These are phyloP conservation scores for Elmis aenea DNA, from an alignment of 2,888 invertebrate genomes.

Conservation along the genomic window DNA sequence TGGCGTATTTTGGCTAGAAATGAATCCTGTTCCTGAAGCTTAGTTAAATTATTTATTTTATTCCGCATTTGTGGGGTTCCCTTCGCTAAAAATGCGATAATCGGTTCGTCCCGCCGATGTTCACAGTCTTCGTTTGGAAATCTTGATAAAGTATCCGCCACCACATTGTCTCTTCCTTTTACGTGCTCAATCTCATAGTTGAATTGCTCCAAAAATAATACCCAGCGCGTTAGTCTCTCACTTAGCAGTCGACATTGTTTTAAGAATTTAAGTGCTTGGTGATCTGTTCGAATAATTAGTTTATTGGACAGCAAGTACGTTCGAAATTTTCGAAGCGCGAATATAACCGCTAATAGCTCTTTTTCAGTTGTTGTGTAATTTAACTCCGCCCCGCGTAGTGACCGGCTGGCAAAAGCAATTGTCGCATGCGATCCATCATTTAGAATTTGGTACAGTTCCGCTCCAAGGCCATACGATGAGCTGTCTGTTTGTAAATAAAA, in stretches of 20 bases:
- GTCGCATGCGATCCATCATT: slow-evolving; percentile 1
- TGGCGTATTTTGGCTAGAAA: neutral
- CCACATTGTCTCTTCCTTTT: slow-evolving; percentile 23
- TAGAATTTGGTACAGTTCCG: slow-evolving; percentile 7
- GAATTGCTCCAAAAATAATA: slow-evolving; percentile 22
- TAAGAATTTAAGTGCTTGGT: no score
- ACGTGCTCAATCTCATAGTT: slow-evolving; percentile 21
- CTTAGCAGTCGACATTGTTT: slow-evolving; percentile 20
- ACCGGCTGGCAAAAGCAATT: slow-evolving; percentile 6
- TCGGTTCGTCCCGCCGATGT: neutral
- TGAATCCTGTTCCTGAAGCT: neutral
- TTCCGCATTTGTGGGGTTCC: neutral
- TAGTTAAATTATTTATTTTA: neutral
- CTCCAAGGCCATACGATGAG: slow-evolving; percentile 13
- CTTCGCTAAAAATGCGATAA: neutral
- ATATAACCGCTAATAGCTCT: slow-evolving; percentile 26
- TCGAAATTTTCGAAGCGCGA: slow-evolving; percentile 10
- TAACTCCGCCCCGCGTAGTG: slow-evolving; percentile 1
- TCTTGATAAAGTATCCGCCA: slow-evolving; percentile 28
- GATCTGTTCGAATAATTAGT: slow-evolving; percentile 27
- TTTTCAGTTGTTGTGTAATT: slow-evolving; percentile 23
- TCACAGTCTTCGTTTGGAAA: slow-evolving; percentile 12
- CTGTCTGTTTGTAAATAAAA: slow-evolving; percentile 12
- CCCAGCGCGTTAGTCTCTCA: slow-evolving; percentile 24
- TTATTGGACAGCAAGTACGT: neutral